Conservation (phyloP, 2,888 invertebrate genomes). For the Spilarctia lutea region DNA sequence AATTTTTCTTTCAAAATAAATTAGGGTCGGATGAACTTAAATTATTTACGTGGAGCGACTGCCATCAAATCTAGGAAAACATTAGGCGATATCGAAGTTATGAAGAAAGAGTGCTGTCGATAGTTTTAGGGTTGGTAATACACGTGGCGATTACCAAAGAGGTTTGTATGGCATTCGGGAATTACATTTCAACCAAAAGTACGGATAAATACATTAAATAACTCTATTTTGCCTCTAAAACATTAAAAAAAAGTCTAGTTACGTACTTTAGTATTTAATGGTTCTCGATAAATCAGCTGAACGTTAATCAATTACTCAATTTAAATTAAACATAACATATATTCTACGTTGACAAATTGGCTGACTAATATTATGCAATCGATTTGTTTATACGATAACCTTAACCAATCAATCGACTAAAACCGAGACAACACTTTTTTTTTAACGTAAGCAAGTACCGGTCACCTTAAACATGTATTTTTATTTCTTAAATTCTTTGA, state of each 20-base stretch:
- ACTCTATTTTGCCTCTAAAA: not conserved
- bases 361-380: not conserved
- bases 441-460: not conserved
- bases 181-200: too few relatives aligned
- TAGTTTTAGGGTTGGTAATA: too few relatives aligned
- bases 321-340: not conserved
- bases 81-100: too few relatives aligned
- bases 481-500: conserved; percentile 22
- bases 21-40: too few relatives aligned
- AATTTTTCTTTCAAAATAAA: too few relatives aligned
- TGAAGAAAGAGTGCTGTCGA: too few relatives aligned
- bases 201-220: too few relatives aligned
- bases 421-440: not conserved
- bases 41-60: too few relatives aligned
- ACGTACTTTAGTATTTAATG: not conserved
- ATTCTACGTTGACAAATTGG: not conserved
- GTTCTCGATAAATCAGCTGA: not conserved
- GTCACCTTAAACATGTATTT: conserved; percentile 22
- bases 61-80: too few relatives aligned
- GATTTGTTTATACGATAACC: conserved; percentile 4
- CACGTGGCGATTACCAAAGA: too few relatives aligned
- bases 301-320: not conserved
- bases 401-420: conserved; percentile 1
- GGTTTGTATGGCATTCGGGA: too few relatives aligned
- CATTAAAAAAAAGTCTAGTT: not conserved